Conservation (phyloP, 1,140 invertebrate genomes). For the Drosophila mojavensis region DNA sequence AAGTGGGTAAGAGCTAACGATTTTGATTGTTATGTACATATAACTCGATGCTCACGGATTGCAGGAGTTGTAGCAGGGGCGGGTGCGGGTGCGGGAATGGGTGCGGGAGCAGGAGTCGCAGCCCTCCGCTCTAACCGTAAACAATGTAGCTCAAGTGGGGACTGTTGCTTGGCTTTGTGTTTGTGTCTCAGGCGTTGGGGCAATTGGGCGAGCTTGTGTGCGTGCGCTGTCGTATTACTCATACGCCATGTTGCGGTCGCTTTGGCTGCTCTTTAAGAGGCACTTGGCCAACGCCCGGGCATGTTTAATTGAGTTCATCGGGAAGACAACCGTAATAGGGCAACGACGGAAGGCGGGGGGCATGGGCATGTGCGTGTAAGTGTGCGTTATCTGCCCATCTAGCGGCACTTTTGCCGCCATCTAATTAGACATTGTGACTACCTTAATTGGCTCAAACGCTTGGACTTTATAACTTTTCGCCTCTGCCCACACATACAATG, state of each 20-base stretch:
- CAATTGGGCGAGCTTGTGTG: conserved; percentile 1
- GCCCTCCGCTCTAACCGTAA: conserved; percentile 46
- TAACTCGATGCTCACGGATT: conserved; percentile 64
- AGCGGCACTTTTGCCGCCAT: conserved; percentile 62
- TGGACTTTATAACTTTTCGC: conserved; percentile 72
- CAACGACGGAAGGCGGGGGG: conserved; percentile 2
- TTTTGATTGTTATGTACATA: conserved; percentile 67
- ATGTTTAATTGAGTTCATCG: conserved; percentile 57
- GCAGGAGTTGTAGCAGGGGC: conserved; percentile 26
- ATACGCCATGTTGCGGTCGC: conserved; percentile 61
- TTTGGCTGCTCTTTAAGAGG: conserved; percentile 59
- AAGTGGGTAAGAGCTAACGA: conserved; percentile 64
- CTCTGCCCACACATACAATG: conserved; percentile 47
- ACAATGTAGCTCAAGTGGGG: conserved; percentile 57
- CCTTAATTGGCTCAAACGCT: conserved; percentile 64
- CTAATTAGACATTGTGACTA: conserved; percentile 74
- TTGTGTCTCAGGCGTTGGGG: conserved; percentile 30
- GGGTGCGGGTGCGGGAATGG: conserved; percentile 1
- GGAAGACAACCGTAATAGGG: background rate
- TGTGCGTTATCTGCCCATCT: conserved; percentile 65
- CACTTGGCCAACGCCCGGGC: conserved; percentile 58
- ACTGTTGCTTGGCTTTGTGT: conserved; percentile 46
- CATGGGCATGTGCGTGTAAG: conserved; percentile 8
- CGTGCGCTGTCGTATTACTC: conserved; percentile 56
- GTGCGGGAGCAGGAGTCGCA: conserved; percentile 10